phyloP scores from a whole-genome alignment of 2,888 invertebrate genomes.

The Calameuta pallipes region DNA sequence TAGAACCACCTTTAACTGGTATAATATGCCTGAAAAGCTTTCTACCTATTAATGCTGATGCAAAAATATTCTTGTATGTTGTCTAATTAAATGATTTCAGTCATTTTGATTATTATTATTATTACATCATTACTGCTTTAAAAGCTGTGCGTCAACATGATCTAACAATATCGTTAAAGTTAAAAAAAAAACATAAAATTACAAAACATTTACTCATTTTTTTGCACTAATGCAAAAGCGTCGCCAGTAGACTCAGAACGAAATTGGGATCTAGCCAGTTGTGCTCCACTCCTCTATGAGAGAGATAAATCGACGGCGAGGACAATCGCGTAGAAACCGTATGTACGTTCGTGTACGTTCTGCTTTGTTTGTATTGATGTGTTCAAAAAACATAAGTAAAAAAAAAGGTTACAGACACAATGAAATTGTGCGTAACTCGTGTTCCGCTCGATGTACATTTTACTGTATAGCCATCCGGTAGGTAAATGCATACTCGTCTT shows the following conservation, averaged over 20 bases:
- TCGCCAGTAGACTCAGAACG: neutral
- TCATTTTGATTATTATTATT: no score
- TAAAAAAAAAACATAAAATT: neutral
- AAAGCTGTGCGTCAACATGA: neutral
- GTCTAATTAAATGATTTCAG: neutral
- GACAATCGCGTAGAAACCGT: neutral
- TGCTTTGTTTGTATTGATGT: neutral
- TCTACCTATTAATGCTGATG: neutral
- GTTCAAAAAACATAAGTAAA: neutral
- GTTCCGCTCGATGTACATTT: neutral
- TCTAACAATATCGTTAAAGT: neutral
- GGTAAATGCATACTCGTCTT: neutral
- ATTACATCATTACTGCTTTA: neutral
- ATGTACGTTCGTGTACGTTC: neutral
- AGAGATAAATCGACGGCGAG: neutral
- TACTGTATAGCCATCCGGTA: neutral
- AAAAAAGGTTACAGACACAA: neutral
- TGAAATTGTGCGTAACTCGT: slow-evolving; percentile 2
- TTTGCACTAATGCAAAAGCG: neutral
- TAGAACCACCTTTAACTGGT: no score
- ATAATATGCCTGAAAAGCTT: neutral
- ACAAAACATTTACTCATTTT: neutral
- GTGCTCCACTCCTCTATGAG: neutral
- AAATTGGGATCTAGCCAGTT: neutral
- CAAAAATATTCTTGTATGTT: neutral